A percentile compares a stretch with the other conserved stretches of the same genome.
These are phyloP conservation scores for Craniophora ligustri DNA, from an alignment of 2,888 invertebrate genomes.

Conservation along the genomic window DNA sequence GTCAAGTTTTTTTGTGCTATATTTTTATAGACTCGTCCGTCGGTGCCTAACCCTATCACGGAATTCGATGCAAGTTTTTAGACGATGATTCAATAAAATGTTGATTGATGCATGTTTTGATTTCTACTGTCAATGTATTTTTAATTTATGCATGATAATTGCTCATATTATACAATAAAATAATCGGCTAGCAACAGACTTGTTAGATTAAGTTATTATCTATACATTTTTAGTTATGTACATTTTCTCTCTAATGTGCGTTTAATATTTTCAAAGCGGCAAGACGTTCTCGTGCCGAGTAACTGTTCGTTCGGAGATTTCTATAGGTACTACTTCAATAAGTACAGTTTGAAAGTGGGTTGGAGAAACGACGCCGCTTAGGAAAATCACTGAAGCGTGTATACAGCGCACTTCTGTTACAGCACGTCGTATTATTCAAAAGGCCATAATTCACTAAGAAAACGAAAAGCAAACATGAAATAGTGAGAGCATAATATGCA, in stretches of 20 bases:
- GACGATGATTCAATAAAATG: slow-evolving; percentile 68
- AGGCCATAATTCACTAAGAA: slow-evolving; percentile 22
- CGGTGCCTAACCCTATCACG: slow-evolving; percentile 68
- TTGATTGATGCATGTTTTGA: slow-evolving; percentile 60
- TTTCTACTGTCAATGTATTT: slow-evolving; percentile 59
- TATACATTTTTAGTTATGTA: slow-evolving; percentile 11
- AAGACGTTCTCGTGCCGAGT: slow-evolving; percentile 32
- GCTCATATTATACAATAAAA: slow-evolving; percentile 55
- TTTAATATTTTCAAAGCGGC: slow-evolving; percentile 31
- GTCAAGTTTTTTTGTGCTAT: slow-evolving; percentile 66
- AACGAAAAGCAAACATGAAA: slow-evolving; percentile 24
- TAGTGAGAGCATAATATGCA: slow-evolving; percentile 38
- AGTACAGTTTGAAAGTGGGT: slow-evolving; percentile 68
- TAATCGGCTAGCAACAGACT: slow-evolving; percentile 43
- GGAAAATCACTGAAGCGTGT: slow-evolving; percentile 63
- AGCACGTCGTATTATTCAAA: slow-evolving; percentile 34
- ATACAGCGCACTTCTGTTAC: slow-evolving; percentile 36
- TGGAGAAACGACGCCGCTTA: slow-evolving; percentile 62
- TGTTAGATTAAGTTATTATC: slow-evolving; percentile 22
- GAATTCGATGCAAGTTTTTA: slow-evolving; percentile 71
- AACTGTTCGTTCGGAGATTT: slow-evolving; percentile 56
- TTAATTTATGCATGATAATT: slow-evolving; percentile 58
- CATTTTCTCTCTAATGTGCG: slow-evolving; percentile 23
- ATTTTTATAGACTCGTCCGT: slow-evolving; percentile 74
- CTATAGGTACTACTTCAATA: slow-evolving; percentile 49